Percentiles rank a stretch among this genome's conserved stretches.
Conservation (phyloP, 1,140 invertebrate species). For the Antheraea mylitta region DNA sequence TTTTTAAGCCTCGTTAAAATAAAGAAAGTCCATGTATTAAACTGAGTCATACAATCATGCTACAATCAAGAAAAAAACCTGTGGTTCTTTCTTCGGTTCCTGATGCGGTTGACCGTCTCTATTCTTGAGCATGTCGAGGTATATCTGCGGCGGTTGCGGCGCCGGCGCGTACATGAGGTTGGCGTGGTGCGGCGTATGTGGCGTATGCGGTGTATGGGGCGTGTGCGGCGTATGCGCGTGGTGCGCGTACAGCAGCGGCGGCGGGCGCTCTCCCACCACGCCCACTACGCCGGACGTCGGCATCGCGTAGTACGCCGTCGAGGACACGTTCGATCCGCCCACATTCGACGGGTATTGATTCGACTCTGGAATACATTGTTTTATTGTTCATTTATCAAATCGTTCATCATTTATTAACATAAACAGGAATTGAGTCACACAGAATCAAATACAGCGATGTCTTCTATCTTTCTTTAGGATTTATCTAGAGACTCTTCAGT, state of each 20-base stretch:
- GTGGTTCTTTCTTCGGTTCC: slow-evolving; percentile 61
- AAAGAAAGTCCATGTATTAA: too few species aligned
- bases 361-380: slow-evolving; percentile 23
- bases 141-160: slow-evolving; percentile 52
- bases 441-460: too few species aligned
- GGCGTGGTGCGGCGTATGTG: slow-evolving; percentile 54
- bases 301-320: slow-evolving; percentile 61
- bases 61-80: slow-evolving; percentile 32
- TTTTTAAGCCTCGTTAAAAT: too few species aligned
- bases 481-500: too few species aligned
- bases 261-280: slow-evolving; percentile 56
- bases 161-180: slow-evolving; percentile 66
- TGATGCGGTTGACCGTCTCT: slow-evolving; percentile 55
- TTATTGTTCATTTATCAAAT: too few species aligned
- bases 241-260: slow-evolving; percentile 64
- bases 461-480: too few species aligned
- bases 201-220: slow-evolving; percentile 46
- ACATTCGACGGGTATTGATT: slow-evolving; percentile 62
- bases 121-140: slow-evolving; percentile 63
- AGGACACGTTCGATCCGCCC: slow-evolving; percentile 48
- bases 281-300: slow-evolving; percentile 56
- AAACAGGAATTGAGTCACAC: too few species aligned
- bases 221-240: slow-evolving; percentile 59
- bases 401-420: too few species aligned
- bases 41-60: too few species aligned